Base-by-base conservation (phyloP, 2,113 vertebrate genomes). In the Chascanopsetta lugubris region DNA sequence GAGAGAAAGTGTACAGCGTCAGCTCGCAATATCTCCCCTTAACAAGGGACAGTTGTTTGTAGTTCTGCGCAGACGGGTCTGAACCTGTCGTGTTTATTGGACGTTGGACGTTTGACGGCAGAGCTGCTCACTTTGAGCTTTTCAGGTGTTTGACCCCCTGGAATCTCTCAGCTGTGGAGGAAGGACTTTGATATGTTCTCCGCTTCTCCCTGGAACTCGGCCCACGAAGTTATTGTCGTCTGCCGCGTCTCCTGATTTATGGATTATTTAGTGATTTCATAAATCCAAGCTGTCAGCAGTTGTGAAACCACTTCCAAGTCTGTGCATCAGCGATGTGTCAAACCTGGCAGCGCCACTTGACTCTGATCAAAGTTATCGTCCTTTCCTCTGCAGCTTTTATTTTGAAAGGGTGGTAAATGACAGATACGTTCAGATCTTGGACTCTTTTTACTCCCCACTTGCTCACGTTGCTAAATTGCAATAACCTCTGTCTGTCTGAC, bases 81-180 rank as follows among this genome's bases (percentile, higher is more conserved):
- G 27, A 70, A 69, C 71, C 10, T 60, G 66, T 75, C 77, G 25
- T 54, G 67, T 40, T 80, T 59, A 73, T 57, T 75, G 45, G 59
- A 78, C 57, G 70, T 70, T 72, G n/a, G n/a, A 2, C 25, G 57
- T 72, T 81, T 75, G 67, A 68, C 49, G 51, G 34, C 36, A 56
- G 61, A 55, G 60, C 36, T 11, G 72, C 77, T 77, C 74, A 61
- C 50, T 74, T n/a, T 42, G 29, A 82, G 83, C 79, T 87, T 78
- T 59, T 43, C 43, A 81, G 62, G 77, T 81, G 80, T 85, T 74
- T 68, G 59, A 81, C 77, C 79, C 62, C 60, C 55, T 17, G 20
- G 13, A 25, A 12, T 17, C 0, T 12, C 36, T 20, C 24, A 38
- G 20, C 50, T 6, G 6, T 32, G 57, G 65, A 63, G 48, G 8